Evolutionary conservation across 2,797 vertebrate species (phyloP), one percentile per base, ranked within the genome.

Genomic region (Catostomus latipinnis): DNA sequence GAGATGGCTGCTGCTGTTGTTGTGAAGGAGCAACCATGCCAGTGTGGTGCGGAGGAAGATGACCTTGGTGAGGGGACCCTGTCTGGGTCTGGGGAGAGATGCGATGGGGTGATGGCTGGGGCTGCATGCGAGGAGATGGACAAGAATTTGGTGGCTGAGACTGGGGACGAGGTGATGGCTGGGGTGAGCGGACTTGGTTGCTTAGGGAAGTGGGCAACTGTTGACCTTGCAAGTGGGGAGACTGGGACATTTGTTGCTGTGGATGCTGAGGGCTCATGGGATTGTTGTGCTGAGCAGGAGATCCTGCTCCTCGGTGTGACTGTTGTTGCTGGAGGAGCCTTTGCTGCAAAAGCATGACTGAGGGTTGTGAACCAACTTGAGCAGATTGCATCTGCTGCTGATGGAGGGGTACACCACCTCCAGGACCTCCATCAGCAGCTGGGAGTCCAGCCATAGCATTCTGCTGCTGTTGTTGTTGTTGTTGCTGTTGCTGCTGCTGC

Each of bases 71-170:
- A 1, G 93, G 95, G 6, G 98, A 99, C 79, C 96, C 97, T 10
- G 94, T 98, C 89, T 98, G 97, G 76, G 95, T 96, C 90, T 96
- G 93, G 8, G 97, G 95, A 76, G 97, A 96, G 79, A 96, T 95
- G 4, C 94, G 95, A 89, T 96, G 95, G 0, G 95, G 95, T 78
- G 95, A 96, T 86, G 95, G 95, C 83, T 96, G 95, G 84, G 96
- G 97, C 81, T 98, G 98, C 96, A 98, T 97, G 92, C 98, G 95
- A 0, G 97, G 98, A 81, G 97, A 99, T 0, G 97, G 97, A 92
- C 98, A 99, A 81, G 97, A 99, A 92, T 95, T 96, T 1, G 97
- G 92, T 0, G 94, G 94, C 56, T 94, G 96, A n/a, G 98, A 98
- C 90, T 99, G 98, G 14, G 97, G 98, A 76, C 98, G 94, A 0